These are phyloP conservation scores for Merodon equestris DNA, from an alignment of 2,888 invertebrate genomes.

Conservation along the genomic window DNA sequence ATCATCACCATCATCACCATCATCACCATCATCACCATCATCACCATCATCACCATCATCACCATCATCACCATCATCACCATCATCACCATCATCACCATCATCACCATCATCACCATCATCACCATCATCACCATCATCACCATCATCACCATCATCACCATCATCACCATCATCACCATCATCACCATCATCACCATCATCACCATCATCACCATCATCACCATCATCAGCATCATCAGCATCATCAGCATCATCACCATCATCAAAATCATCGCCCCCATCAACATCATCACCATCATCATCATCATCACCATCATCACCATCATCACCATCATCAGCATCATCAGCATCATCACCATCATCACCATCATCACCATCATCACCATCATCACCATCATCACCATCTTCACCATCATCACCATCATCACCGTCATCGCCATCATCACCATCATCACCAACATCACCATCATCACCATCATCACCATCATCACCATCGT, in stretches of 20 bases:
- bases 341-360: too few species aligned
- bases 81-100: not conserved
- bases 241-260: too few species aligned
- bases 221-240: too few species aligned
- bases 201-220: not conserved
- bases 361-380: not conserved
- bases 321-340: not conserved
- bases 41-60: not conserved
- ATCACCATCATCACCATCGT: not conserved
- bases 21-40: not conserved
- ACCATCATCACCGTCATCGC: not conserved
- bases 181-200: not conserved
- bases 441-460: too few species aligned
- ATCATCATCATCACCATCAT: not conserved
- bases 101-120: not conserved
- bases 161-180: not conserved
- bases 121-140: not conserved
- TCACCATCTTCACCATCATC: too few species aligned
- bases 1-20: not conserved
- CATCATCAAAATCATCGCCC: too few species aligned
- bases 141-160: not conserved
- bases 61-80: not conserved
- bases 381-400: not conserved
- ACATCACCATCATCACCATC: too few species aligned
- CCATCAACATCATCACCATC: not conserved